Percentiles rank a stretch among this genome's conserved stretches.
phyloP scores from a whole-genome alignment of 2,113 vertebrate genomes.

The Pedionomus torquatus region DNA sequence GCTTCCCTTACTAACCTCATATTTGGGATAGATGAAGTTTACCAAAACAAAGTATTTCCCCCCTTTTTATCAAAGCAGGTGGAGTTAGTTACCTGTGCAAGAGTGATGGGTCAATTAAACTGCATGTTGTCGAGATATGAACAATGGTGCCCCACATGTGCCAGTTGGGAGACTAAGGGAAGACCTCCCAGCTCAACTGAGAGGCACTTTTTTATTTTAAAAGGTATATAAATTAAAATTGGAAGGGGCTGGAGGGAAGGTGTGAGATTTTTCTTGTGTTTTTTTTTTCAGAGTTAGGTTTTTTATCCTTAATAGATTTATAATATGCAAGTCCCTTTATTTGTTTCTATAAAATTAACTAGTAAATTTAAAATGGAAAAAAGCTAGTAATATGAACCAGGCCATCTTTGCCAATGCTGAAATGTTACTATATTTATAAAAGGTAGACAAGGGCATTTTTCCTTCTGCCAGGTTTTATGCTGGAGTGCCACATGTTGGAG shows the following conservation, averaged over 20 bases:
- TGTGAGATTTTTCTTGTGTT: constrained; percentile 11
- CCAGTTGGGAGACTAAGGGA: background rate
- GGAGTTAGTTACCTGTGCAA: background rate
- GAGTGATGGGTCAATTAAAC: background rate
- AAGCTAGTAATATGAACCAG: constrained; percentile 50
- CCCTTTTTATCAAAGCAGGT: background rate
- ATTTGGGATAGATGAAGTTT: background rate
- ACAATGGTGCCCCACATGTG: background rate
- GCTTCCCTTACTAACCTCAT: background rate
- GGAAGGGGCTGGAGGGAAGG: constrained; percentile 38
- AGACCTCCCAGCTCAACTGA: constrained; percentile 26
- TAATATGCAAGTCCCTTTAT: constrained; percentile 53
- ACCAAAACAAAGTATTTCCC: fast-evolving
- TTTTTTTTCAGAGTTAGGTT: background rate
- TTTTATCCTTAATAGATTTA: constrained; percentile 62
- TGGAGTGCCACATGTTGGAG: constrained; percentile 50
- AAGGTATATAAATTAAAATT: constrained; percentile 46
- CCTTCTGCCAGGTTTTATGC: constrained; percentile 40
- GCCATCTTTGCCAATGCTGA: background rate
- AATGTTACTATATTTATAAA: background rate
- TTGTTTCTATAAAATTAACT: constrained; percentile 65
- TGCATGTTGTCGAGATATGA: fast-evolving
- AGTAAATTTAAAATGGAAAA: constrained; percentile 67
- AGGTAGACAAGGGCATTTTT: constrained; percentile 6
- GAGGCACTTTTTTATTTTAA: background rate